Evolutionary conservation across 2,888 invertebrate species (phyloP).

Genomic region (Belgica antarctica): DNA sequence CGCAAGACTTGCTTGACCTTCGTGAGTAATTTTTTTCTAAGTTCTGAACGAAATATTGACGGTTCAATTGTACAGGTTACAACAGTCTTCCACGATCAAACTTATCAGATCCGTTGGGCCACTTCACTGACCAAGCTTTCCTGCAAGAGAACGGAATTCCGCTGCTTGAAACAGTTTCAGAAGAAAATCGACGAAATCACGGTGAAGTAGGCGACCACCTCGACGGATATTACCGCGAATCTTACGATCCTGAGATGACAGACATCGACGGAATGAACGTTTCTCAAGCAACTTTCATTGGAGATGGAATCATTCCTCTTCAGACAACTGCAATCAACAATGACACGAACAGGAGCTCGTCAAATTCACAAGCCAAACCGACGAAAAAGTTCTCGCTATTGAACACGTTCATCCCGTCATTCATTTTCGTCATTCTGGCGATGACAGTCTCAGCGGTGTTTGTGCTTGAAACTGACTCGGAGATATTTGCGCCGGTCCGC

Average conservation of each 20-base stretch:
- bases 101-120: conserved; percentile 69
- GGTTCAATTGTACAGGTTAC: conserved; percentile 64
- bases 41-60: not conserved
- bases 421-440: conserved; percentile 69
- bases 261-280: conserved; percentile 63
- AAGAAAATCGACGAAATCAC: conserved; percentile 58
- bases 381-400: conserved; percentile 63
- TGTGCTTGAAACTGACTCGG: conserved; percentile 76
- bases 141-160: conserved; percentile 61
- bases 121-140: conserved; percentile 59
- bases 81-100: conserved; percentile 82
- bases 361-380: conserved; percentile 49
- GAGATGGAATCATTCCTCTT: conserved; percentile 33
- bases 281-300: conserved; percentile 40
- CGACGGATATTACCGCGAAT: conserved; percentile 73
- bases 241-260: conserved; percentile 75
- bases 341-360: conserved; percentile 34
- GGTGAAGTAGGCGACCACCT: conserved; percentile 20
- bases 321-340: conserved; percentile 41
- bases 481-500: conserved; percentile 66
- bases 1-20: conserved; percentile 60
- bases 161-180: conserved; percentile 66
- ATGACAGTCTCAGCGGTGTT: conserved; percentile 68
- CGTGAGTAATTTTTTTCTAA: conserved; percentile 56
- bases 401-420: conserved; percentile 73